Conservation (phyloP, 1,140 invertebrate genomes). For the Bombus confusus region DNA sequence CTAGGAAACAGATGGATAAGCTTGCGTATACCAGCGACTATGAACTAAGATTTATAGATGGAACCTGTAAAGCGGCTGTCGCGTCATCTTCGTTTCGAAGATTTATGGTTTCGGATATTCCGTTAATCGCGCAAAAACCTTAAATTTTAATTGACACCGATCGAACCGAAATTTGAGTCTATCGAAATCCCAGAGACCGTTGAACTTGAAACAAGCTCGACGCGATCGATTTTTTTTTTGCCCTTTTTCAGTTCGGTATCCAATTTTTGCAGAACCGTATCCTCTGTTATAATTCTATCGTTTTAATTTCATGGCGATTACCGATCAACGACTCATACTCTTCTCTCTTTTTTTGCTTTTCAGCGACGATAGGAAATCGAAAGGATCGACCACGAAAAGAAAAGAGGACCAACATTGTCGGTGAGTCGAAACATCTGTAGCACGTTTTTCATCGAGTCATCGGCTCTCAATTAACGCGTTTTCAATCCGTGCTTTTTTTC, state of each 20-base stretch:
- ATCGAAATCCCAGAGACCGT: background rate
- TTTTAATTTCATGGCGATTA: conserved; percentile 23
- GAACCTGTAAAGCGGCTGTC: background rate
- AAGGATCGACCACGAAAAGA: conserved; percentile 1
- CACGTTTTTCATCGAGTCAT: conserved; percentile 55
- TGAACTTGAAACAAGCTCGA: background rate
- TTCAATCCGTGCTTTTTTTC: conserved; percentile 27
- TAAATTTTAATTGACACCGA: background rate
- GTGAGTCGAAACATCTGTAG: conserved; percentile 48
- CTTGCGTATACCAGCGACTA: no score
- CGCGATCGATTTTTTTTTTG: background rate
- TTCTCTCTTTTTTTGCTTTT: conserved; percentile 21
- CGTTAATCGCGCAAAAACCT: background rate
- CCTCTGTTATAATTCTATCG: conserved; percentile 5
- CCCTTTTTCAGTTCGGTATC: background rate
- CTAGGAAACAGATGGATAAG: background rate
- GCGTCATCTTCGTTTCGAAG: background rate
- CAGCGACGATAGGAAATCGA: conserved; percentile 37
- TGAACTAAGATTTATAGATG: background rate
- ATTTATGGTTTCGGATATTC: background rate
- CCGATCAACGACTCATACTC: background rate
- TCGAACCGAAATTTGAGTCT: background rate
- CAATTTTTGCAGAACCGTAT: background rate
- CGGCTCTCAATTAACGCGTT: conserved; percentile 49
- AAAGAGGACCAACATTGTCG: conserved; percentile 40